phyloP scores from a whole-genome alignment of 2,113 vertebrate species.

The Pao palembangensis region DNA sequence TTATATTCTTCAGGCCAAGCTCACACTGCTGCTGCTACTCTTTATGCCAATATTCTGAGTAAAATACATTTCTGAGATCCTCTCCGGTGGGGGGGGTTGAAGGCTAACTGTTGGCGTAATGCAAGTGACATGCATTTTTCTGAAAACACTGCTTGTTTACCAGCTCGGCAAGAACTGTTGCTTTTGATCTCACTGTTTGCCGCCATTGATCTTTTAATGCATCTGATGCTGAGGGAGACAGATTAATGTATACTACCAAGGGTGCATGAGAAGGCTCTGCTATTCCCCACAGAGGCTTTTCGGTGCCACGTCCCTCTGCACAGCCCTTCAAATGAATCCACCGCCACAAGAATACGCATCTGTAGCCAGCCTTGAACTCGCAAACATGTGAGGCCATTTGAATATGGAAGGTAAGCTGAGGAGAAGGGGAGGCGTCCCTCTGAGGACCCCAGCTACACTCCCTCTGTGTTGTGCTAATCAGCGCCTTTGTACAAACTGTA shows the following conservation, averaged over 20 bases:
- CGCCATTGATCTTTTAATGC: slow-evolving; percentile 61
- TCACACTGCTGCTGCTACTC: background rate
- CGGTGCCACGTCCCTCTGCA: slow-evolving; percentile 11
- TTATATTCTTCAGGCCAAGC: background rate
- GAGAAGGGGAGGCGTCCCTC: slow-evolving; percentile 64
- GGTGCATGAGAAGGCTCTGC: slow-evolving; percentile 28
- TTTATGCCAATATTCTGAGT: background rate
- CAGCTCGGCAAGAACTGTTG: slow-evolving; percentile 18
- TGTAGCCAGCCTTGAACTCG: slow-evolving; percentile 62
- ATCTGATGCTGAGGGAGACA: slow-evolving; percentile 39
- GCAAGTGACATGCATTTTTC: slow-evolving; percentile 24
- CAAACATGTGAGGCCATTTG: slow-evolving; percentile 61
- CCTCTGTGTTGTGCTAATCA: slow-evolving; percentile 78
- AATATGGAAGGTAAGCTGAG: slow-evolving; percentile 66
- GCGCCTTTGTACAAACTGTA: slow-evolving; percentile 66
- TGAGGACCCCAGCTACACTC: slow-evolving; percentile 52
- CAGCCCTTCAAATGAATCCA: slow-evolving; percentile 25
- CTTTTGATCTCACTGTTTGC: slow-evolving; percentile 43
- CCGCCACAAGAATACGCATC: slow-evolving; percentile 46
- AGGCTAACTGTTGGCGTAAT: background rate
- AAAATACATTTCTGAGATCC: background rate
- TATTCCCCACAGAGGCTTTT: background rate
- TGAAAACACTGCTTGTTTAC: slow-evolving; percentile 39
- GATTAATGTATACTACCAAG: slow-evolving; percentile 49
- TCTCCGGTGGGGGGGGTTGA: background rate